phyloP scores from a whole-genome alignment of 2,113 vertebrate genomes.

The Scartelaos histophorus region DNA sequence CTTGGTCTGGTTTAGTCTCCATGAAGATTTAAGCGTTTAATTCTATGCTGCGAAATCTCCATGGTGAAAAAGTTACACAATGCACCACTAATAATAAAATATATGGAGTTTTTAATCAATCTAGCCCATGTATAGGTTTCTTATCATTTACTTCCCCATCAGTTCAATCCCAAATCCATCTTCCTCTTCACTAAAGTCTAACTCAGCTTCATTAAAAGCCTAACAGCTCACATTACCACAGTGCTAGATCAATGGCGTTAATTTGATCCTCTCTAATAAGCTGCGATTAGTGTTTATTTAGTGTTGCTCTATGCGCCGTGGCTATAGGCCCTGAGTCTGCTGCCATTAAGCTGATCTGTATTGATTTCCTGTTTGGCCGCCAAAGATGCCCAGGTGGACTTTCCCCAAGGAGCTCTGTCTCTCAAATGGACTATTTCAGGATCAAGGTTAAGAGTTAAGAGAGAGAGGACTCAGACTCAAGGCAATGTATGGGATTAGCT shows the following conservation, averaged over 20 bases:
- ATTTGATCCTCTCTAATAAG: conserved; percentile 52
- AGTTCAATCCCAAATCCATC: neutral
- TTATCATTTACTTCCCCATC: neutral
- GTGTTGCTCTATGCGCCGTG: conserved; percentile 56
- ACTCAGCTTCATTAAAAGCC: conserved; percentile 71
- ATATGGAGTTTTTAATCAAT: neutral
- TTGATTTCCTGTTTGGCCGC: conserved; percentile 59
- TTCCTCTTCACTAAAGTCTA: conserved; percentile 21
- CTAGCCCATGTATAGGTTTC: neutral
- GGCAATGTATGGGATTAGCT: neutral
- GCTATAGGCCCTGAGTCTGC: conserved; percentile 22
- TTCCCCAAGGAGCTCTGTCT: conserved; percentile 46
- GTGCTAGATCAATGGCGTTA: conserved; percentile 60
- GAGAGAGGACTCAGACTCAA: neutral
- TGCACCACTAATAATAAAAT: too few relatives aligned
- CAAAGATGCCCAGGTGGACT: conserved; percentile 39
- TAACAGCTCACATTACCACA: conserved; percentile 71
- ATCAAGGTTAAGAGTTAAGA: neutral
- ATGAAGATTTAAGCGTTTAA: too few relatives aligned
- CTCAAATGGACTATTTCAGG: conserved; percentile 57
- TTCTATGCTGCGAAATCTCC: too few relatives aligned
- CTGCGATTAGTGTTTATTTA: conserved; percentile 70
- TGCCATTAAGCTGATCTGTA: conserved; percentile 55
- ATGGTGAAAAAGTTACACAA: too few relatives aligned
- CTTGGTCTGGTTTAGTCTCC: too few relatives aligned